A percentile compares a stretch with the other conserved stretches of the same genome.
phyloP scores from a whole-genome alignment of 2,797 vertebrate genomes.

The Phataginus tricuspis region DNA sequence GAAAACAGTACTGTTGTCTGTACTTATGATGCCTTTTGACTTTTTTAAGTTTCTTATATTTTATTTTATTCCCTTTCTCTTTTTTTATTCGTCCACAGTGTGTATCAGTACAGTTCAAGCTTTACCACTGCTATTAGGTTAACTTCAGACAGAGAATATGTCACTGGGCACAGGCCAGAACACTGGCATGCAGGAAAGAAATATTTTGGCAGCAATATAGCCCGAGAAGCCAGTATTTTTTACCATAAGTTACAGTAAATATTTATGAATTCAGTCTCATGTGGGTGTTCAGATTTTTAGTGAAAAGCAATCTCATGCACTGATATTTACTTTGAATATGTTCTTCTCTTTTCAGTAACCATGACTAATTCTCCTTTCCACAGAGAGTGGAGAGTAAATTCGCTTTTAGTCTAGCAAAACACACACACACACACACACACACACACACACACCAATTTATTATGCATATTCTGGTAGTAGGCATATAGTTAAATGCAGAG shows the following conservation, averaged over 20 bases:
- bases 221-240: conserved; percentile 62
- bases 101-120: not conserved
- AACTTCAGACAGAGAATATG: not conserved
- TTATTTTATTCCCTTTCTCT: not conserved
- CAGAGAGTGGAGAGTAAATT: conserved; percentile 23
- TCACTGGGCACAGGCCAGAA: conserved; percentile 22
- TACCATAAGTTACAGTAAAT: conserved; percentile 63
- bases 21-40: not conserved
- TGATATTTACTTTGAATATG: conserved; percentile 62
- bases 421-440: not conserved
- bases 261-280: conserved; percentile 66
- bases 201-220: conserved; percentile 58
- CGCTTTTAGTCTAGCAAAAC: not conserved
- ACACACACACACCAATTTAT: not conserved
- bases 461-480: not conserved
- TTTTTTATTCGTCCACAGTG: not conserved
- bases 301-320: conserved; percentile 59
- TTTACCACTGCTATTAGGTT: not conserved
- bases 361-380: conserved; percentile 68
- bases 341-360: conserved; percentile 66
- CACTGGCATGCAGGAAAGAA: conserved; percentile 23
- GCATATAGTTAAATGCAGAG: not conserved
- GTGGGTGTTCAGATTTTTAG: conserved; percentile 62
- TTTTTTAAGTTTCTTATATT: not conserved
- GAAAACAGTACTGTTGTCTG: not conserved